Evolutionary conservation across 2,888 invertebrate genomes (phyloP), one percentile per base, ranked within the genome.

Genomic region (Acleris literana): DNA sequence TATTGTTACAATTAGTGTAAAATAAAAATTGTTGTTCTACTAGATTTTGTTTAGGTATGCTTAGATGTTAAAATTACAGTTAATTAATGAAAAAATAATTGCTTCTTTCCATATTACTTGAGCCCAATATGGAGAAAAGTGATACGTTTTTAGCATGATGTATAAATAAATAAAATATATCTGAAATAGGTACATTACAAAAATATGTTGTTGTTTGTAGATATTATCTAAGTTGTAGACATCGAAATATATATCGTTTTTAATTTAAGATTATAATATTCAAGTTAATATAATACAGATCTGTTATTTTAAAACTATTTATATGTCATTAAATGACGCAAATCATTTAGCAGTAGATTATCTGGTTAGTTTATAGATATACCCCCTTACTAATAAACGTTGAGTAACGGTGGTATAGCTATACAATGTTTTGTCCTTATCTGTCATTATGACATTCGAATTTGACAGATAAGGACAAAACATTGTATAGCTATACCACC

Each of bases 111-210:
- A 62, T 62, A 66, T 66, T 66, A 11, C 17, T 43, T 61, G 62
- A 62, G 61, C 66, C 66, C 61, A 66, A 66, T 66, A 52, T 66
- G 62, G 44, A 61, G 56, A 62, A 33, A 52, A 66, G 66, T 59
- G 18, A 18, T 11, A 61, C 2, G 39, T 33, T 66, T 52, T 17
- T 53, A 66, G 62, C 57, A 22, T 5, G 5, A 20, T 57, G 56
- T 66, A 53, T 62, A 57, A 52, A 62, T 62, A 66, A 33, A 29
- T 16, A 22, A 29, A n/a, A 20, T n/a, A 43, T 9, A 13, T 33
- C 1, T 16, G 25, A 25, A 29, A 18, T 54, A 55, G 56, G 51
- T 65, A 60, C 61, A 22, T 56, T 44, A 54, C 49, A n/a, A 56
- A 17, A 51, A 7, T 29, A 53, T 56, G 20, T 46, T 56, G 16